Evolutionary conservation across 2,113 vertebrate species (phyloP).

Genomic region (Microtus oregoni): DNA sequence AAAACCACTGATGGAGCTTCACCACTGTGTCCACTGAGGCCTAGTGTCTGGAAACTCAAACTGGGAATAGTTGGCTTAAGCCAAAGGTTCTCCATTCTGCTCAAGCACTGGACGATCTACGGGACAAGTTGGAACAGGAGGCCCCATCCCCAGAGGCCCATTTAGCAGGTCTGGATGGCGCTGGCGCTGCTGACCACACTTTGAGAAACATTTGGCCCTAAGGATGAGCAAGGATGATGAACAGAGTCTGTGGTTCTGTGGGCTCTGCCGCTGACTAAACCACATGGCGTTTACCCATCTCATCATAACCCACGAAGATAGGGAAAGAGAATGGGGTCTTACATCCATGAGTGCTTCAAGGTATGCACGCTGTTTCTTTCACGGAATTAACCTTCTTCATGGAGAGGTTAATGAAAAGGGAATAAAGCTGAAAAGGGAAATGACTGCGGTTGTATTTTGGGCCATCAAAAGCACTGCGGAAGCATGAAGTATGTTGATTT

Average conservation of each 20-base stretch:
- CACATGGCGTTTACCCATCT: conserved; percentile 14
- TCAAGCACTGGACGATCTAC: not conserved
- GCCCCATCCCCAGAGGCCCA: not conserved
- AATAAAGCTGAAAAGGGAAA: not conserved
- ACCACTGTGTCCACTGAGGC: not conserved
- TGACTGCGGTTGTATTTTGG: not conserved
- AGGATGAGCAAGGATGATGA: not conserved
- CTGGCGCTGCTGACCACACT: not conserved
- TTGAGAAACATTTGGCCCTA: conserved; percentile 49
- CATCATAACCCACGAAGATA: not conserved
- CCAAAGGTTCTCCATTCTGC: not conserved
- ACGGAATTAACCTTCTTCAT: not conserved
- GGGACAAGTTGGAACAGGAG: not conserved
- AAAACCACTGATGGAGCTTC: not conserved
- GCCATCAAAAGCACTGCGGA: not conserved
- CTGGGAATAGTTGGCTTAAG: not conserved
- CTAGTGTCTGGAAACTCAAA: not conserved
- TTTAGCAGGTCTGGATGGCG: not conserved
- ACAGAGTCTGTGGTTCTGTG: conserved; percentile 56
- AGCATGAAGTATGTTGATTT: not conserved
- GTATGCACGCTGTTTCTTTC: not conserved
- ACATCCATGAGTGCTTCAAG: not conserved
- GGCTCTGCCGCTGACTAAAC: conserved; percentile 53
- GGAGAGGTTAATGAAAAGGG: not conserved
- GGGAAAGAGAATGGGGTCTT: not conserved